Conservation (phyloP, 2,797 vertebrate genomes). For the Cephalopachus bancanus region DNA sequence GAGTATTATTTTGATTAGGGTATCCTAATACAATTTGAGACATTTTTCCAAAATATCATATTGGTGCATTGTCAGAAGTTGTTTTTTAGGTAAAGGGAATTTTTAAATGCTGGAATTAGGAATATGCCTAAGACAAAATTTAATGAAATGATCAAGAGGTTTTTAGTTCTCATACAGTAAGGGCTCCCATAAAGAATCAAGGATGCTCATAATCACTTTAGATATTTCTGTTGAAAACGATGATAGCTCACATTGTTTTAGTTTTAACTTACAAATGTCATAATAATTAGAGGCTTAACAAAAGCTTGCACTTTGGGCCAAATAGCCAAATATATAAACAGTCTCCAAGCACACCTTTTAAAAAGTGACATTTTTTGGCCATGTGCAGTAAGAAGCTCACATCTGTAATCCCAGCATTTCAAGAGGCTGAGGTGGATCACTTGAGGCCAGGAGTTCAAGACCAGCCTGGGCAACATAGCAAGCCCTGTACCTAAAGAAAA, state of each 20-base stretch:
- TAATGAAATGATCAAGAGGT: conserved; percentile 38
- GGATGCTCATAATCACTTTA: neutral
- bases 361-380: neutral
- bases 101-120: conserved; percentile 25
- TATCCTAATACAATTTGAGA: conserved; percentile 15
- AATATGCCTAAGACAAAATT: conserved; percentile 23
- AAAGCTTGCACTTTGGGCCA: conserved; percentile 8
- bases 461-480: neutral
- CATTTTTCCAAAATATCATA: conserved; percentile 61
- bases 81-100: conserved; percentile 17
- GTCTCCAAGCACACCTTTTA: neutral
- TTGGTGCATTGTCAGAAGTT: conserved; percentile 43
- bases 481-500: neutral
- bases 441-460: neutral
- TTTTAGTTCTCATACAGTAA: neutral
- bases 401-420: neutral
- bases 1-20: conserved; percentile 61
- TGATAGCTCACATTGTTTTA: neutral
- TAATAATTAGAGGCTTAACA: neutral
- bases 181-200: neutral
- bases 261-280: neutral
- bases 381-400: neutral
- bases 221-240: conserved; percentile 5
- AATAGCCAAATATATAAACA: conserved; percentile 2
- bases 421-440: neutral